Conservation (phyloP, 2,888 invertebrate species). For the Orchesella flavescens region DNA sequence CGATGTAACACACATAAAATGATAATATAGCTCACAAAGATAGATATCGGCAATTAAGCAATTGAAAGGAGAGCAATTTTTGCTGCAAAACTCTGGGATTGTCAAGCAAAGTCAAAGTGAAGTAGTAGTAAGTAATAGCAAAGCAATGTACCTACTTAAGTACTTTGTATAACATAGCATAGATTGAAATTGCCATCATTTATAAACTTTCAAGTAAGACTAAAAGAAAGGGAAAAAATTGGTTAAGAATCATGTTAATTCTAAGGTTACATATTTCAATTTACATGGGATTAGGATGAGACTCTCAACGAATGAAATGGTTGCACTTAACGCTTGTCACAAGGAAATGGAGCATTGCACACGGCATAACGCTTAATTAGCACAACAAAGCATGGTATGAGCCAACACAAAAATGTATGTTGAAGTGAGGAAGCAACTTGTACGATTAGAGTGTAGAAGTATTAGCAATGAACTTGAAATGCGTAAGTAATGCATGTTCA, state of each 20-base stretch:
- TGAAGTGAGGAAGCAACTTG: background rate
- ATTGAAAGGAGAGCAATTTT: background rate
- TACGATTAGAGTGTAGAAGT: background rate
- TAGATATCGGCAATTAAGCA: slow-evolving; percentile 43
- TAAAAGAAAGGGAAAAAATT: background rate
- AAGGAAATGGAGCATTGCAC: slow-evolving; percentile 45
- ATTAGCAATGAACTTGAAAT: slow-evolving; percentile 39
- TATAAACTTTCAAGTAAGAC: background rate
- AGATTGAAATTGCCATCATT: background rate
- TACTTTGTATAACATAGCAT: background rate
- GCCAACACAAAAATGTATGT: slow-evolving; percentile 5
- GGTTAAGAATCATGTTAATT: too few species aligned
- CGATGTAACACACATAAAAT: background rate
- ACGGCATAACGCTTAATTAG: too few species aligned
- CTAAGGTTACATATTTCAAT: too few species aligned
- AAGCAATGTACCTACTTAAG: background rate
- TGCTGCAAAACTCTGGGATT: background rate
- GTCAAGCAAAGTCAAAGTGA: background rate
- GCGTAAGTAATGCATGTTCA: background rate
- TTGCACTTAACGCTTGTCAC: slow-evolving; percentile 27
- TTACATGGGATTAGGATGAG: background rate
- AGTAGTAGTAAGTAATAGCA: background rate
- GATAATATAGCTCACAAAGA: background rate
- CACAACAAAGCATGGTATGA: background rate
- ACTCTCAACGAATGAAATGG: slow-evolving; percentile 13